Percentiles rank a stretch among this genome's conserved stretches.
Conservation (phyloP, 2,888 invertebrate genomes). For the Dryobotodes eremita region DNA sequence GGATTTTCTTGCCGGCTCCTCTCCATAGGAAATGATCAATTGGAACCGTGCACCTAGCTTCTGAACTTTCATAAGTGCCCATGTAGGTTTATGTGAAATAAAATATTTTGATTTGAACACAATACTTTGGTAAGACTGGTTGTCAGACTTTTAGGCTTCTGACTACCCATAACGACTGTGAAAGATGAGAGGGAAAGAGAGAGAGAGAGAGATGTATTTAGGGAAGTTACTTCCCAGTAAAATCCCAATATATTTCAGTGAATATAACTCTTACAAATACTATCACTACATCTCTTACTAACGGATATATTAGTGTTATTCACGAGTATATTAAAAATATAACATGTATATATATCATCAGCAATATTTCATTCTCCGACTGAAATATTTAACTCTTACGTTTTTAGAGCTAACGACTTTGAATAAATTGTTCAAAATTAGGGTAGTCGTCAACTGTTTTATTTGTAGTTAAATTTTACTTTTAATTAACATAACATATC, state of each 20-base stretch:
- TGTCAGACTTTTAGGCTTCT: not conserved
- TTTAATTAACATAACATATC: too few species aligned
- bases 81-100: too few species aligned
- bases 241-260: constrained; percentile 7
- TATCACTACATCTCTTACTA: constrained; percentile 13
- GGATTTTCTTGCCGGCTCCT: too few species aligned
- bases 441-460: not conserved
- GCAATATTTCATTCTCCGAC: constrained; percentile 64
- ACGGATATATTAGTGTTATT: constrained; percentile 61
- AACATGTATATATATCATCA: constrained; percentile 51
- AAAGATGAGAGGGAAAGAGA: too few species aligned
- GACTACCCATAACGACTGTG: not conserved
- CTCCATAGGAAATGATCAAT: too few species aligned
- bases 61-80: too few species aligned
- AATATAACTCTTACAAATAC: constrained; percentile 3
- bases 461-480: too few species aligned
- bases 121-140: not conserved
- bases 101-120: not conserved
- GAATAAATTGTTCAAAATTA: not conserved
- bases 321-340: constrained; percentile 66
- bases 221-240: not conserved
- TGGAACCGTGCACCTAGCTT: too few species aligned
- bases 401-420: constrained; percentile 53
- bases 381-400: constrained; percentile 64
- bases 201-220: not conserved